A percentile compares a stretch with the other conserved stretches of the same genome.
phyloP scores from a whole-genome alignment of 1,140 invertebrate species.

The Aphis craccivora region DNA sequence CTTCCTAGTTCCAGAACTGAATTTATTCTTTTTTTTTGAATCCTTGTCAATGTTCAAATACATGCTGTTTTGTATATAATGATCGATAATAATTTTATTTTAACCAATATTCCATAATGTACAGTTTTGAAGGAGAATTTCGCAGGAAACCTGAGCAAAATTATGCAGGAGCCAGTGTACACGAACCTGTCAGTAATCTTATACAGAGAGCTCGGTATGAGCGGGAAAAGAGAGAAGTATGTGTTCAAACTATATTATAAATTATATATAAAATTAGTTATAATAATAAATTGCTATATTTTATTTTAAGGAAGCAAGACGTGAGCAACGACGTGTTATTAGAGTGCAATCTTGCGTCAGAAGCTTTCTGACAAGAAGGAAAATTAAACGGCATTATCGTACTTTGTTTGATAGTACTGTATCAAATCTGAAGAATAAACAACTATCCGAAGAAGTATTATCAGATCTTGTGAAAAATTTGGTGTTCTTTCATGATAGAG shows the following conservation, averaged over 20 bases:
- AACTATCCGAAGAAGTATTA: conserved; percentile 62
- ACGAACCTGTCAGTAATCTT: conserved; percentile 77
- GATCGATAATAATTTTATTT: background rate
- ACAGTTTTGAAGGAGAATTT: conserved; percentile 93
- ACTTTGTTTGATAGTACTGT: conserved; percentile 74
- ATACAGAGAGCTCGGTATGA: conserved; percentile 83
- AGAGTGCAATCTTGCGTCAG: conserved; percentile 83
- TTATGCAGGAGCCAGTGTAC: conserved; percentile 84
- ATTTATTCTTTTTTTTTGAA: background rate
- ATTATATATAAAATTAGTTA: background rate
- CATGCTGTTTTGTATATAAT: background rate
- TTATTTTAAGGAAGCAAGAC: conserved; percentile 71
- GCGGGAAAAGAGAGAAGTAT: conserved; percentile 81
- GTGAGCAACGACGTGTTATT: conserved; percentile 73
- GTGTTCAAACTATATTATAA: background rate
- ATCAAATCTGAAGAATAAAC: conserved; percentile 65
- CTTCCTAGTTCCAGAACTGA: background rate
- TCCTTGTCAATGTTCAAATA: too few species aligned
- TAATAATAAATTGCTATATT: conserved; percentile 37
- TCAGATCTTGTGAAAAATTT: conserved; percentile 70
- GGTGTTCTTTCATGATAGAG: conserved; percentile 79
- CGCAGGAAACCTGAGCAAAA: conserved; percentile 87
- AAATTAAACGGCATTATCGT: conserved; percentile 72
- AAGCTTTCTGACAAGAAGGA: conserved; percentile 76
- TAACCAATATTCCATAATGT: conserved; percentile 62